Base-by-base conservation (phyloP, 1,140 invertebrate genomes). In the Amyelois transitella region DNA sequence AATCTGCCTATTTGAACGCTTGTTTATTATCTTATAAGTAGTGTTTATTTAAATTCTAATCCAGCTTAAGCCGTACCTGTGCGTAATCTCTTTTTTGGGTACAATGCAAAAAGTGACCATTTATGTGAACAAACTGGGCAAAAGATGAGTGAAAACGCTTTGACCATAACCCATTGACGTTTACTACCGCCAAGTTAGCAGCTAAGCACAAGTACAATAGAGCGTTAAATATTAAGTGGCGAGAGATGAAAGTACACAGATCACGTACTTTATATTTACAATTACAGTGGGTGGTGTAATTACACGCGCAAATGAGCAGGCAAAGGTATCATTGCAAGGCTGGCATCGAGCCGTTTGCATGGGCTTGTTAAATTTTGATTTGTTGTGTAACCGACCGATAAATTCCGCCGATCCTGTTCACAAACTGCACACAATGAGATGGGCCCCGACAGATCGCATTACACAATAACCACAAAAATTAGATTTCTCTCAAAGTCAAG, bases 401-500 rank as follows among this genome's bases (percentile, higher is more conserved):
- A 82, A 84, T 84, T 72, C 71, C 59, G 57, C 43, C 58, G 69
- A 81, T 83, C 62, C 69, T 55, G 63, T 68, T 51, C 67, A 77
- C 77, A 75, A 69, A 56, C 38, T 59, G 50, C 47, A 51, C 57
- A 62, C 58, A 66, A 77, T 73, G 67, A 67, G 60, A 62, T 60
- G 72, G 69, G 56, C 55, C 52, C 62, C 67, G 32, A 38, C 32
- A 55, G 75, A 77, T 83, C 75, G 64, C 70, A 76, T 84, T 84
- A 80, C 81, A 87, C 82, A 87, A 86, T 86, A 83, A 84, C 75
- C 72, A 67, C 72, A 81, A 79, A 87, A 86, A 87, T 87, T 87
- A 87, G 82, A 87, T 87, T 87, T 78, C 76, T 74, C 76, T 76
- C 72, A 76, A 83, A 87, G 84, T 87, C 82, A 86, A 83, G 71